A percentile compares a stretch with the other conserved stretches of the same genome.
Evolutionary conservation across 2,888 invertebrate genomes (phyloP).

Genomic region (Pocota personata): DNA sequence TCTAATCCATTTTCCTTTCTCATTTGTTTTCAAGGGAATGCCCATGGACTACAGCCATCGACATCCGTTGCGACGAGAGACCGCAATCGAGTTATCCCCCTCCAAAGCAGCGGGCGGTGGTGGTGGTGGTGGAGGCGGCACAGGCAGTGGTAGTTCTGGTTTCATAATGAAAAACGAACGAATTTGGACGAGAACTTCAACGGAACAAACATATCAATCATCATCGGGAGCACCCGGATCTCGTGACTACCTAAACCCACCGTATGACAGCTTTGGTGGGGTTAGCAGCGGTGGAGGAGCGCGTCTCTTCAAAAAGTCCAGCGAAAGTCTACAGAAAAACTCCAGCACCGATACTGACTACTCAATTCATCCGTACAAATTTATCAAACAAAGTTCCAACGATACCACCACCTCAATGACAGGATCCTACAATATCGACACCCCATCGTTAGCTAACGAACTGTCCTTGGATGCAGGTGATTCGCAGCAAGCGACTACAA

Average conservation of each 20-base stretch:
- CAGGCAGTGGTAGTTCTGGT: slow-evolving; percentile 74
- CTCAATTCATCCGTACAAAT: slow-evolving; percentile 82
- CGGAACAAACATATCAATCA: slow-evolving; percentile 80
- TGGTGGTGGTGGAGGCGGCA: slow-evolving; percentile 74
- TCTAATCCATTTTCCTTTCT: slow-evolving; percentile 31
- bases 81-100: slow-evolving; percentile 82
- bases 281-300: slow-evolving; percentile 72
- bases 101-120: slow-evolving; percentile 79
- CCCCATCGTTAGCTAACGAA: slow-evolving; percentile 81
- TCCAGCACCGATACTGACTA: slow-evolving; percentile 83
- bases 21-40: slow-evolving; percentile 76
- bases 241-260: slow-evolving; percentile 81
- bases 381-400: slow-evolving; percentile 83
- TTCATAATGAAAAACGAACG: slow-evolving; percentile 79
- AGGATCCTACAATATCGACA: slow-evolving; percentile 82
- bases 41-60: slow-evolving; percentile 81
- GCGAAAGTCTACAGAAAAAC: slow-evolving; percentile 82
- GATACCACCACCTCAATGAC: slow-evolving; percentile 83
- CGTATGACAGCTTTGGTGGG: slow-evolving; percentile 76
- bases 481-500: slow-evolving; percentile 75
- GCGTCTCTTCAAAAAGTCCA: slow-evolving; percentile 81
- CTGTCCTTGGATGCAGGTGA: slow-evolving; percentile 81
- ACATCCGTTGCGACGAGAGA: slow-evolving; percentile 81
- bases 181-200: slow-evolving; percentile 80
- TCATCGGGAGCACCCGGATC: slow-evolving; percentile 78